These are phyloP conservation scores for Balearica regulorum DNA, from an alignment of 2,797 vertebrate genomes.

Conservation along the genomic window DNA sequence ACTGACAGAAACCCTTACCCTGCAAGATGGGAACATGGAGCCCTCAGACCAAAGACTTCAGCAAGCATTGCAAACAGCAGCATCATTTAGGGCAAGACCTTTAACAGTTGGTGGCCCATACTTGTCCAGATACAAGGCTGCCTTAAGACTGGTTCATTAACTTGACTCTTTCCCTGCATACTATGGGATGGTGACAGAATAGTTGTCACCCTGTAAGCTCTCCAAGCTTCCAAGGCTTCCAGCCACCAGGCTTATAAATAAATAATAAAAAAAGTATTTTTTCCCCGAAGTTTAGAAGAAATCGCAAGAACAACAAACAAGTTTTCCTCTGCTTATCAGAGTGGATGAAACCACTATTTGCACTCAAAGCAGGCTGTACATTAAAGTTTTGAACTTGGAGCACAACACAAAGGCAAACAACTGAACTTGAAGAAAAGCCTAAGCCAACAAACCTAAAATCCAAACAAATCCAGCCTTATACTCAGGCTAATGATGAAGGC, in stretches of 20 bases:
- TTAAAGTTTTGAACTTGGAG: neutral
- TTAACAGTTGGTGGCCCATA: neutral
- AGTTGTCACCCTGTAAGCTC: neutral
- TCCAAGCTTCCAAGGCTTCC: neutral
- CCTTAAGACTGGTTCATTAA: neutral
- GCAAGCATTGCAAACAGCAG: neutral
- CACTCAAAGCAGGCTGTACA: neutral
- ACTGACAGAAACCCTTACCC: neutral
- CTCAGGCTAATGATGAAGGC: neutral
- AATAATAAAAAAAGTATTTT: neutral
- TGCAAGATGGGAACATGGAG: rapidly evolving
- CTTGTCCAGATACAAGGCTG: neutral
- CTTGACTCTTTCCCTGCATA: neutral
- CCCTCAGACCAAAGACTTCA: neutral
- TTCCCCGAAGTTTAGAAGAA: neutral
- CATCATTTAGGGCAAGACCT: neutral
- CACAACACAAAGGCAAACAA: neutral
- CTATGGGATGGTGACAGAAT: neutral
- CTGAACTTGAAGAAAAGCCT: neutral
- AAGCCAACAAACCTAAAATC: neutral
- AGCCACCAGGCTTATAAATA: neutral
- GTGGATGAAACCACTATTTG: neutral
- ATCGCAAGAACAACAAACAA: neutral
- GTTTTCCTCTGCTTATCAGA: neutral
- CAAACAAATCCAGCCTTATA: neutral